Conservation (phyloP, 2,113 vertebrate species). For the Gallinago undulata region DNA sequence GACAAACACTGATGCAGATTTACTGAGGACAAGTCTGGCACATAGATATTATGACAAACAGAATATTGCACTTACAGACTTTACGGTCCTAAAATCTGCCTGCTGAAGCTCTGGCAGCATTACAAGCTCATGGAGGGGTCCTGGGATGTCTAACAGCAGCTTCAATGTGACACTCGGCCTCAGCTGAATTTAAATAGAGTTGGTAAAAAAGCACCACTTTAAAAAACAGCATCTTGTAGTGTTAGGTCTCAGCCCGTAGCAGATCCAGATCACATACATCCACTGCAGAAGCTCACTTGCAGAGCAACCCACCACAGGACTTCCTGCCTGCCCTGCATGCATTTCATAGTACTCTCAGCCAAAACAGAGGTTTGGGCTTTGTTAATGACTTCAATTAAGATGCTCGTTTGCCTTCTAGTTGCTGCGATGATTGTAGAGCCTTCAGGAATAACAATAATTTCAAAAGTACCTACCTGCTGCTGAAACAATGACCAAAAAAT, state of each 20-base stretch:
- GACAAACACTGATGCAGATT: not conserved
- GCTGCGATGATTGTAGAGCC: not conserved
- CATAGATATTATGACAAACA: not conserved
- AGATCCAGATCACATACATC: not conserved
- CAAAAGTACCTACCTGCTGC: not conserved
- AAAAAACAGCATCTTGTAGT: not conserved
- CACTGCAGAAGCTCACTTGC: not conserved
- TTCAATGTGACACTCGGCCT: not conserved
- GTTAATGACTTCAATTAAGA: not conserved
- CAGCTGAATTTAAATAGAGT: not conserved
- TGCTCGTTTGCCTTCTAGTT: not conserved
- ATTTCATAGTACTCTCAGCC: not conserved
- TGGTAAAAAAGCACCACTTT: not conserved
- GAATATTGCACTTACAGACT: not conserved
- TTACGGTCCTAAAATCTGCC: not conserved
- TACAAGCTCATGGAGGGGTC: not conserved
- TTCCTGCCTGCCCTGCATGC: not conserved
- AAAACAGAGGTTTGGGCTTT: not conserved
- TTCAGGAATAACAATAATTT: not conserved
- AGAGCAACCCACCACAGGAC: not conserved
- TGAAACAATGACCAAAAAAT: not conserved
- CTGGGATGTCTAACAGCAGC: not conserved
- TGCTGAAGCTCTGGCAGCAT: not conserved
- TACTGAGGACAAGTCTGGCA: not conserved
- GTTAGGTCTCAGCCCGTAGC: rapidly evolving